A percentile compares a stretch with the other conserved stretches of the same genome.
phyloP scores from a whole-genome alignment of 2,797 vertebrate species.

The Periophthalmus magnuspinnatus region DNA sequence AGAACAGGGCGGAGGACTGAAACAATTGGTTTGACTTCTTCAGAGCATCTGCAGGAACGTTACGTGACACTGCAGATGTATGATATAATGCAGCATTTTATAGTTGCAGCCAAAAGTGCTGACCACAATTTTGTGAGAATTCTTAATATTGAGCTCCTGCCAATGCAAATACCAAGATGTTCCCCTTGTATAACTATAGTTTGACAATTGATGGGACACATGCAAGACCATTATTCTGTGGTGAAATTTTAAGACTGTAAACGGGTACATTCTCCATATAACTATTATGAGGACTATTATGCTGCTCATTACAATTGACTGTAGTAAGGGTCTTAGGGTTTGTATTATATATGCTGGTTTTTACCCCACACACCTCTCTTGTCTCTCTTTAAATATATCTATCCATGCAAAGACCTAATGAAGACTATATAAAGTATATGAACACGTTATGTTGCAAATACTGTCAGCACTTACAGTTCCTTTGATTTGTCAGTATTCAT shows the following conservation, averaged over 20 bases:
- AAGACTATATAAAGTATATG: not conserved
- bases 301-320: not conserved
- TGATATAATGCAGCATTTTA: slow-evolving; percentile 52
- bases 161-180: slow-evolving; percentile 47
- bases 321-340: not conserved
- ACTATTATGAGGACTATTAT: not conserved
- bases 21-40: slow-evolving; percentile 65
- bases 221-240: slow-evolving; percentile 52
- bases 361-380: too few species aligned
- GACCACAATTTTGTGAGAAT: slow-evolving; percentile 54
- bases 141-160: slow-evolving; percentile 53
- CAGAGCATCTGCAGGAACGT: slow-evolving; percentile 56
- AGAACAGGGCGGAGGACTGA: slow-evolving; percentile 36
- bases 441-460: not conserved
- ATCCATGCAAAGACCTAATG: too few species aligned
- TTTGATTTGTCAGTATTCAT: not conserved
- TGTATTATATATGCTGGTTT: too few species aligned
- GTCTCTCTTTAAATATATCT: too few species aligned
- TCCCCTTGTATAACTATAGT: slow-evolving; percentile 29
- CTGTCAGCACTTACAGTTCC: not conserved
- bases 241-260: slow-evolving; percentile 35
- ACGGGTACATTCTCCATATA: not conserved
- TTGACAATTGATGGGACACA: slow-evolving; percentile 51
- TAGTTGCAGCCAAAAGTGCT: slow-evolving; percentile 47
- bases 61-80: slow-evolving; percentile 72